Conservation (phyloP, 2,888 invertebrate genomes). For the Thera obeliscata region DNA sequence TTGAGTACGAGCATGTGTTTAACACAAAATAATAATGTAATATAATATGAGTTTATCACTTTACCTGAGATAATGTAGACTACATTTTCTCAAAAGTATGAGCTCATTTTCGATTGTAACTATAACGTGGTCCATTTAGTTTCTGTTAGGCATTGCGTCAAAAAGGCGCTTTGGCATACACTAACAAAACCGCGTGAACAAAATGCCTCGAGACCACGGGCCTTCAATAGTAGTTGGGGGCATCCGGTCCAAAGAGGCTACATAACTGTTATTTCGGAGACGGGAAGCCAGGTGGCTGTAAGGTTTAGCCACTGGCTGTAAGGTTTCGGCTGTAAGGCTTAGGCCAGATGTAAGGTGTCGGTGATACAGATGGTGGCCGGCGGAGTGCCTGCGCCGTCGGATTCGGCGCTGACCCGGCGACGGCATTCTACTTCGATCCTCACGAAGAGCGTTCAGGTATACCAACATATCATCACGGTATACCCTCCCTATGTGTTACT, state of each 20-base stretch:
- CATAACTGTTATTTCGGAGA: conserved; percentile 34
- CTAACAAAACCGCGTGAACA: conserved; percentile 42
- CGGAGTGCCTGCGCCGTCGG: conserved; percentile 53
- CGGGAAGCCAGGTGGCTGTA: neutral
- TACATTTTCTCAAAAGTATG: neutral
- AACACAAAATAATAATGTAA: conserved; percentile 20
- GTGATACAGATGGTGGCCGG: conserved; percentile 73
- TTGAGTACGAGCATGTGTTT: conserved; percentile 70
- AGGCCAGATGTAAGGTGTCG: conserved; percentile 53
- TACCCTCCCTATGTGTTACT: conserved; percentile 13
- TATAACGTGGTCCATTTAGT: conserved; percentile 20
- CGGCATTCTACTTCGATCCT: conserved; percentile 90
- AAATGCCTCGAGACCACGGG: conserved; percentile 62
- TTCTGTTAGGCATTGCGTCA: conserved; percentile 30
- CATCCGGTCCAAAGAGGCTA: conserved; percentile 60
- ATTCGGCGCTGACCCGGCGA: conserved; percentile 88
- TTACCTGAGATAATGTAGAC: conserved; percentile 6
- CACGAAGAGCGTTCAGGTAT: conserved; percentile 86
- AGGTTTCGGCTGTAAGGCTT: conserved; percentile 13
- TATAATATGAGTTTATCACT: conserved; percentile 6
- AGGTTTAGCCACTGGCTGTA: conserved; percentile 7
- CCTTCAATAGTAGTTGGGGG: conserved; percentile 63
- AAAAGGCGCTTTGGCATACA: conserved; percentile 26
- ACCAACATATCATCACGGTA: conserved; percentile 39
- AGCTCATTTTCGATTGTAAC: conserved; percentile 10